Conservation (phyloP, 2,888 invertebrate species). For the Melanchra persicariae region DNA sequence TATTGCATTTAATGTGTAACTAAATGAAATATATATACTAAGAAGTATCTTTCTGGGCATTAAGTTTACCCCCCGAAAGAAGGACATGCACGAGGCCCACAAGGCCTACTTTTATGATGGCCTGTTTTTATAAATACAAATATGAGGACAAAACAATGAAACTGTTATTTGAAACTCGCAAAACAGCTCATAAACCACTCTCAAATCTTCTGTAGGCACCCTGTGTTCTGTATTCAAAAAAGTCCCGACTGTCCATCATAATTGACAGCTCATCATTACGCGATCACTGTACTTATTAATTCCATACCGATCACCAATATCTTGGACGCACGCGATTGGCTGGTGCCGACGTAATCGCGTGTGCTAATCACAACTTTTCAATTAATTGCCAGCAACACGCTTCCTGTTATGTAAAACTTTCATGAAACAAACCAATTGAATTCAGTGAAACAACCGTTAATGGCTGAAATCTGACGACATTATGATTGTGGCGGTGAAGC, state of each 20-base stretch:
- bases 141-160: not conserved
- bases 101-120: no score
- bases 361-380: slow-evolving; percentile 69
- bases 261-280: slow-evolving; percentile 26
- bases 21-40: not conserved
- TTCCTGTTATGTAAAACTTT: slow-evolving; percentile 71
- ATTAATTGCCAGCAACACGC: slow-evolving; percentile 66
- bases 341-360: slow-evolving; percentile 52
- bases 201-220: not conserved
- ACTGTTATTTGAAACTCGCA: not conserved
- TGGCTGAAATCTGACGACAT: slow-evolving; percentile 20
- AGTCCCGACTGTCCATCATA: slow-evolving; percentile 20
- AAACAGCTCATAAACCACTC: not conserved
- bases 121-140: no score
- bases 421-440: slow-evolving; percentile 55
- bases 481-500: slow-evolving; percentile 14
- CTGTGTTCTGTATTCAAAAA: not conserved
- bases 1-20: not conserved
- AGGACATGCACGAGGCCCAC: not conserved
- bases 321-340: slow-evolving; percentile 38
- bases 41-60: not conserved
- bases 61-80: no score
- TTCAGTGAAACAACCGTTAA: slow-evolving; percentile 21
- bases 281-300: slow-evolving; percentile 7
- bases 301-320: slow-evolving; percentile 27